Evolutionary conservation across 2,888 invertebrate species (phyloP).

Genomic region (Nephrotoma appendiculata): DNA sequence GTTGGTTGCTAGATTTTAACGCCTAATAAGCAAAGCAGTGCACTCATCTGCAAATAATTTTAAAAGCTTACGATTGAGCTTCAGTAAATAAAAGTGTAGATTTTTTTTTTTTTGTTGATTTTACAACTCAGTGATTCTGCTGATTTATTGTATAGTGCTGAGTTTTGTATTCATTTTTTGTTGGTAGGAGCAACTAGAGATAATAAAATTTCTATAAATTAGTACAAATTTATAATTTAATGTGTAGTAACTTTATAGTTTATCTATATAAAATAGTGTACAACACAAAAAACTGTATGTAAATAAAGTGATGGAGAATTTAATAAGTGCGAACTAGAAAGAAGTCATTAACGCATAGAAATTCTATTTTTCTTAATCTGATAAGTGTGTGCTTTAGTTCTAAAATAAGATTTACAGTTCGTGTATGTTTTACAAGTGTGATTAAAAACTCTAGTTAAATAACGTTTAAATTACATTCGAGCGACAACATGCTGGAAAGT

Average conservation of each 20-base stretch:
- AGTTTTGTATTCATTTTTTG: background rate
- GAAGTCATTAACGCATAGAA: background rate
- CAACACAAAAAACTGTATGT: background rate
- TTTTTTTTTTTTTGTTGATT: background rate
- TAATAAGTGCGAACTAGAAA: background rate
- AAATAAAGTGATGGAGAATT: background rate
- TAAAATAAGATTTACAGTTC: no score
- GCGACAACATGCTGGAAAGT: slow-evolving; percentile 12
- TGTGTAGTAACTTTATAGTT: background rate
- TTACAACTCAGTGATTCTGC: background rate
- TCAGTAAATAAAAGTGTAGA: background rate
- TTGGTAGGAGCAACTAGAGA: background rate
- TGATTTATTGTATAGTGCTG: background rate
- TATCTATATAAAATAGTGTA: background rate
- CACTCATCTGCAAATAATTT: background rate
- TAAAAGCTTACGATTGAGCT: background rate
- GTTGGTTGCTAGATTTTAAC: background rate
- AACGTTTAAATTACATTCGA: background rate
- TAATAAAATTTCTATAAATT: background rate
- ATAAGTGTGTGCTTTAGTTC: background rate
- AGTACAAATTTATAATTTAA: background rate
- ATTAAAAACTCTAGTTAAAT: background rate
- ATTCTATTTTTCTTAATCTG: background rate
- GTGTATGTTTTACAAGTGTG: no score
- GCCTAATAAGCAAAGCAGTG: background rate